Base-by-base conservation (phyloP, 2,797 vertebrate species). In the Percopsis omiscomaycus region DNA sequence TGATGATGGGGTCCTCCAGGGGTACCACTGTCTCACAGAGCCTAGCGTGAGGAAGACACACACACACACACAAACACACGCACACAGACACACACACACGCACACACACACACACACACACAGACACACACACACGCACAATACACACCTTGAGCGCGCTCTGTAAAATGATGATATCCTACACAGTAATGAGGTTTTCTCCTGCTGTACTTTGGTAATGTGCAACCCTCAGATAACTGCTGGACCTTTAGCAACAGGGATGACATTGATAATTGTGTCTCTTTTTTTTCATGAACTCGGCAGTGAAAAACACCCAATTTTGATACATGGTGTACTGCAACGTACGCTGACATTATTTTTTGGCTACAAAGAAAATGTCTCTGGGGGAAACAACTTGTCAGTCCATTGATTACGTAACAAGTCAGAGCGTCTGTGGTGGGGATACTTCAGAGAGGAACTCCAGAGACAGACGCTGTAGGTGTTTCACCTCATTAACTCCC, bases 21-120 rank as follows among this genome's bases (percentile, higher is more conserved):
- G 97, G 98, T 78, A 96, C 94, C 77, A 97, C 95, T 1, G 96
- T 98, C 93, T 99, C 98, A 80, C 96, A 98, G 75, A 97, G 93
- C 90, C 98, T 99, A 15, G 64, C 42, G 75, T 13, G 71, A 0
- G 60, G 59, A 6, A 50, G 55, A 64, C 63, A 66, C 57, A 68
- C 14, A 75, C 59, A 74, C 42, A 64, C 22, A 61, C 28, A 64
- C 51, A 57, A 32, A 56, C 55, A 52, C 29, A 16, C 42, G 22
- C 27, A 11, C 14, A 30, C 47, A 50, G 55, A 64, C 63, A 66
- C 57, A 68, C 14, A 75, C 59, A 74, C 42, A 64, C 22, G 59
- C 28, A 64, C 51, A 57, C 14, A 64, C 63, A 66, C 57, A 68
- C 14, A 75, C 59, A 74, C 42, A 64, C 22, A 61, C 28, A 64